These are phyloP conservation scores for Creontiades dilutus DNA, from an alignment of 2,888 invertebrate species.

Conservation along the genomic window DNA sequence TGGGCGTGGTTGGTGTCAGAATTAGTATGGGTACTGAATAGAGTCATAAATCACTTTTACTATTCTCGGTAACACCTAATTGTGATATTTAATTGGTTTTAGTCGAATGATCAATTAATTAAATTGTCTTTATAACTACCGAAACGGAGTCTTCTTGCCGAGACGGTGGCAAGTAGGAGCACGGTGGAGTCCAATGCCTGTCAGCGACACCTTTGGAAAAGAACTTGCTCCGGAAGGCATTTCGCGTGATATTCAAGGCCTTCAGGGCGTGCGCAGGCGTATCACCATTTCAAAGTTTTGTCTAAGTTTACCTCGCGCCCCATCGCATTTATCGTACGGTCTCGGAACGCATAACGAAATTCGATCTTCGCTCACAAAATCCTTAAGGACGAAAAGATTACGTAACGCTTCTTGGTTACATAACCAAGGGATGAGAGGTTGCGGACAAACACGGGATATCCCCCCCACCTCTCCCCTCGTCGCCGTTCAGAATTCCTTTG, in stretches of 20 bases:
- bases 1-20: no score
- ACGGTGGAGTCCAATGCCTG: neutral
- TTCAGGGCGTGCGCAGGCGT: neutral
- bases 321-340: neutral
- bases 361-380: slow-evolving; percentile 12
- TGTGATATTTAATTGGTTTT: no score
- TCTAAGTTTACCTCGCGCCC: neutral
- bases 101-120: no score
- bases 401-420: slow-evolving; percentile 7
- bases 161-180: no score
- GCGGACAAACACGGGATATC: neutral
- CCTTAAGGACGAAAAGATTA: slow-evolving; percentile 29
- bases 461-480: neutral
- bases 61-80: no score
- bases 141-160: no score
- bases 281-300: slow-evolving; percentile 23
- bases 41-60: no score
- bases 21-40: no score
- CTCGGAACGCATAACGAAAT: slow-evolving; percentile 3
- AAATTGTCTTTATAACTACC: no score
- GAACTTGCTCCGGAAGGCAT: neutral
- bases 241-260: neutral
- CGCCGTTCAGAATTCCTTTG: neutral
- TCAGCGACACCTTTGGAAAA: slow-evolving; percentile 10
- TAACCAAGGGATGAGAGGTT: slow-evolving; percentile 49